Base-by-base conservation (phyloP, 2,888 invertebrate species). In the Troides aeacus region DNA sequence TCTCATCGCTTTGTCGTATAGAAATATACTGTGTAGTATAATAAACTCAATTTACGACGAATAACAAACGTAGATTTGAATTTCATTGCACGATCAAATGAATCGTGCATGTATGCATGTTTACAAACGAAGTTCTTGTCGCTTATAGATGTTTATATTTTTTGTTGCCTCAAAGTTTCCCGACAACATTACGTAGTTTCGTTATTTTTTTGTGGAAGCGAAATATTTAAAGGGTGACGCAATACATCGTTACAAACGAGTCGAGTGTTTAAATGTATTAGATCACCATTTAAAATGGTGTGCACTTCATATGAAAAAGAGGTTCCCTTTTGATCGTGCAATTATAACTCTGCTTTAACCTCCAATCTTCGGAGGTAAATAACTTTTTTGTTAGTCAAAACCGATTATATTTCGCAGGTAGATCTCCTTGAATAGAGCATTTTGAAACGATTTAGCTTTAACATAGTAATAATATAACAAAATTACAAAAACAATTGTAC, bases 221-320 rank as follows among this genome's bases (percentile, higher is more conserved):
- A 62, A 70, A 70, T 70, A 70, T 53, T 70, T 70, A 7, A 60
- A 59, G n/a, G 24, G 53, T 70, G 70, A 66, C 66, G 70, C 59
- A 64, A 59, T 58, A 15, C 42, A 62, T 30, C 12, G 4, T 23
- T 62, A 46, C 39, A 63, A 46, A 62, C 58, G 50, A 69, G 46
- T 58, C 7, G 62, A 50, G 4, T 23, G 58, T 58, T 65, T 66
- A 66, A 50, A n/a, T 10, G 0, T n/a, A 58, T 12, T 17, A 12
- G 0, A 12, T 30, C 62, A 69, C 30, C 7, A 42, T 23, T 62
- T 58, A 50, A 66, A 62, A 62, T 46, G 7, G 18, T 62, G 58
- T 62, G 46, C 12, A 8, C 21, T 0, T 30, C 36, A 10, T 17
- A 17, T 23, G 46, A 58, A 30, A 46, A 65, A 62, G 61, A 61